These are phyloP conservation scores for Platichthys stellatus DNA, from an alignment of 2,113 vertebrate genomes.

Conservation along the genomic window DNA sequence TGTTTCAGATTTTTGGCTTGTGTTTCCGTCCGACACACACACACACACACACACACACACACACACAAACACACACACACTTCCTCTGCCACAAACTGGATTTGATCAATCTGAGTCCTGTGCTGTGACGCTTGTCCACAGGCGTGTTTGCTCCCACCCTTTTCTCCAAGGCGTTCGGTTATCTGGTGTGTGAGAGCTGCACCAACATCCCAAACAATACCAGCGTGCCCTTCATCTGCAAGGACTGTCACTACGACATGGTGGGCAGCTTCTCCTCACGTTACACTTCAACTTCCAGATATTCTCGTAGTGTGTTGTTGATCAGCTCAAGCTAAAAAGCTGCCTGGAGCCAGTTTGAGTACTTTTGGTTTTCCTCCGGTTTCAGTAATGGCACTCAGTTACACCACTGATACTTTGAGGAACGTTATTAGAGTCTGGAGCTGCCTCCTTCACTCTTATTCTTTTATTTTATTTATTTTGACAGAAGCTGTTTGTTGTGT, in stretches of 20 bases:
- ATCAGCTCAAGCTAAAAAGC: background rate
- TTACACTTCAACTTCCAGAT: too few relatives aligned
- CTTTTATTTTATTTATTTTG: too few relatives aligned
- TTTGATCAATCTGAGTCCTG: background rate
- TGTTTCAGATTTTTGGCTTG: background rate
- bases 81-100: background rate
- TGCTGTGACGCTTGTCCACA: conserved; percentile 32
- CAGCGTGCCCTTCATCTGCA: conserved; percentile 83
- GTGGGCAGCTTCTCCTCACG: conserved; percentile 71
- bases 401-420: too few relatives aligned
- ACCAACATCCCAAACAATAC: conserved; percentile 80
- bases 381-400: too few relatives aligned
- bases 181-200: conserved; percentile 87
- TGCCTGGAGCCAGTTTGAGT: too few relatives aligned
- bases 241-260: conserved; percentile 87
- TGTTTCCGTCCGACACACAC: background rate
- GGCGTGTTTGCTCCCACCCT: conserved; percentile 91
- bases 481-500: too few relatives aligned
- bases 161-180: conserved; percentile 90
- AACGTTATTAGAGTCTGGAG: too few relatives aligned
- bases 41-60: background rate
- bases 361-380: too few relatives aligned
- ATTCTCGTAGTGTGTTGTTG: background rate
- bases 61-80: too few relatives aligned
- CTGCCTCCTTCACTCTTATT: too few relatives aligned